Evolutionary conservation across 2,888 invertebrate species (phyloP).

Genomic region (Eurytoma adleriae): DNA sequence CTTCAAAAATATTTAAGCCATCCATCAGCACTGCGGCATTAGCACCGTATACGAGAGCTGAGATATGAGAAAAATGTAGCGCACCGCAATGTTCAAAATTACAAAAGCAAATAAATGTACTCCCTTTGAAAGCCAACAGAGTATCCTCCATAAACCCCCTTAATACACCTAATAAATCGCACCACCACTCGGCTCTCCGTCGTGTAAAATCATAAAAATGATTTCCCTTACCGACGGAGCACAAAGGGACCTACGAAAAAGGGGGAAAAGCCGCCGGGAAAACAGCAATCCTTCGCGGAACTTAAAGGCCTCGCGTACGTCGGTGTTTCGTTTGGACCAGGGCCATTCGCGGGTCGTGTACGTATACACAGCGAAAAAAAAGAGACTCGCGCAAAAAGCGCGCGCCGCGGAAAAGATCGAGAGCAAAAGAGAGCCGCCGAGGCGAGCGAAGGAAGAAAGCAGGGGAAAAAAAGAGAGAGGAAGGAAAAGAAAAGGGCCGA

Average conservation of each 20-base stretch:
- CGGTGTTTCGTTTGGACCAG: conserved; percentile 42
- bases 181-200: too few species aligned
- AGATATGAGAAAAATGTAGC: background rate
- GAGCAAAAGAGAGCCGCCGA: background rate
- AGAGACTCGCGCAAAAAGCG: too few species aligned
- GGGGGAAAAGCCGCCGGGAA: background rate
- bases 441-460: conserved; percentile 45
- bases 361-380: background rate
- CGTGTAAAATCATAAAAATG: conserved; percentile 31
- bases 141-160: conserved; percentile 8
- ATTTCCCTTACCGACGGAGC: background rate
- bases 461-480: conserved; percentile 47
- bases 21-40: too few species aligned
- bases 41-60: too few species aligned
- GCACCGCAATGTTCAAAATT: background rate
- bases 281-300: background rate
- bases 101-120: background rate
- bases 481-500: conserved; percentile 55
- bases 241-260: background rate
- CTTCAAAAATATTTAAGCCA: too few species aligned
- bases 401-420: background rate
- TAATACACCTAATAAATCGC: conserved; percentile 38
- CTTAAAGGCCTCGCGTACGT: background rate
- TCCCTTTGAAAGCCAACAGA: background rate
- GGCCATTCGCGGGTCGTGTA: conserved; percentile 37